A percentile compares a stretch with the other conserved stretches of the same genome.
Evolutionary conservation across 2,888 invertebrate species (phyloP).

Genomic region (Cataglyphis cursor): DNA sequence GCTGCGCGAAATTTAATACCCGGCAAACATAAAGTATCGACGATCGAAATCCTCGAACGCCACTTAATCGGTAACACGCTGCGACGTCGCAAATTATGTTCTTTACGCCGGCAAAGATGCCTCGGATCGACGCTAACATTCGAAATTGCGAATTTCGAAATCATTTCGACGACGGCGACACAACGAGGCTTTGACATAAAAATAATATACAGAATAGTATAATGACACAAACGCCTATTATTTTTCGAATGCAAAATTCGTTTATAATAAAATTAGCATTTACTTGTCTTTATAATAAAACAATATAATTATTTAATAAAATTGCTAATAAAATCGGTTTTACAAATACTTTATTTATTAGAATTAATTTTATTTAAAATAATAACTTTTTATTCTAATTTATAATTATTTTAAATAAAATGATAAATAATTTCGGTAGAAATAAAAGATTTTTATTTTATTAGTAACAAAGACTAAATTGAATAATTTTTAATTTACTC

Average conservation of each 20-base stretch:
- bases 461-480: too few species aligned
- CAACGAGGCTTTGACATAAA: background rate
- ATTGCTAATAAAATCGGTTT: too few species aligned
- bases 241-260: background rate
- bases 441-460: too few species aligned
- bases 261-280: conserved; percentile 13
- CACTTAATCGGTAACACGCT: conserved; percentile 38
- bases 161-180: background rate
- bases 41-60: conserved; percentile 31
- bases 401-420: too few species aligned
- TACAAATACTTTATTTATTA: too few species aligned
- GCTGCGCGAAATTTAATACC: conserved; percentile 28
- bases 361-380: too few species aligned
- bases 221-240: background rate
- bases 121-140: background rate
- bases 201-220: background rate
- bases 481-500: too few species aligned
- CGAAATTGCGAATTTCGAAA: background rate
- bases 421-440: too few species aligned
- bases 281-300: background rate
- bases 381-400: too few species aligned
- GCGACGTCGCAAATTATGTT: conserved; percentile 33
- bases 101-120: conserved; percentile 8
- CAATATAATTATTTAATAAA: too few species aligned
- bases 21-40: conserved; percentile 29